These are phyloP conservation scores for Ophthalmolycus amberensis DNA, from an alignment of 2,113 vertebrate species.

Conservation along the genomic window DNA sequence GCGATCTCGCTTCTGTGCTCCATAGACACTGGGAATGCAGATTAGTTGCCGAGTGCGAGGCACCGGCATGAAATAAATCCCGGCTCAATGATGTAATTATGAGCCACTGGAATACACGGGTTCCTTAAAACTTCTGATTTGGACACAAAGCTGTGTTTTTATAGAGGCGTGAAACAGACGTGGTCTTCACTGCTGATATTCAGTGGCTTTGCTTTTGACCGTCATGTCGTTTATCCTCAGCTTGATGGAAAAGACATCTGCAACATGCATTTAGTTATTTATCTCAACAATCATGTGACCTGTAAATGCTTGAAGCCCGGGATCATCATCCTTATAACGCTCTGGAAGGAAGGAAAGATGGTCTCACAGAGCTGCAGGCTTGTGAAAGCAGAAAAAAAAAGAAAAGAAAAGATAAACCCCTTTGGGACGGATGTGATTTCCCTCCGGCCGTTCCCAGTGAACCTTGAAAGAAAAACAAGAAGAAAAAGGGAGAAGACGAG, in stretches of 20 bases:
- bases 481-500: neutral
- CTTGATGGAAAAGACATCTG: neutral
- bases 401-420: constrained; percentile 4
- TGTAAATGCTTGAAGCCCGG: neutral
- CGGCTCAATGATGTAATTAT: constrained; percentile 20
- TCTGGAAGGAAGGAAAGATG: constrained; percentile 3
- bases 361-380: constrained; percentile 34
- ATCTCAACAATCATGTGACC: constrained; percentile 9
- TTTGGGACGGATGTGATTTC: constrained; percentile 53
- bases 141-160: neutral
- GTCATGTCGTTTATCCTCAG: neutral
- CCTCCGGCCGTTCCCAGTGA: constrained; percentile 43
- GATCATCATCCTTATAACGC: constrained; percentile 16
- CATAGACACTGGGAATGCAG: constrained; percentile 63
- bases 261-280: constrained; percentile 6
- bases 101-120: constrained; percentile 27
- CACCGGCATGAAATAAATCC: constrained; percentile 39
- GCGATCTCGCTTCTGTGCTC: constrained; percentile 48
- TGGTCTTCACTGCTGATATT: neutral
- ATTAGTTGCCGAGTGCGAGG: constrained; percentile 50
- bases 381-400: constrained; percentile 20
- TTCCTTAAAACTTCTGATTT: constrained; percentile 6
- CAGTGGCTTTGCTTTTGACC: neutral
- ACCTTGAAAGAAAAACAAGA: constrained; percentile 5
- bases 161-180: neutral